Percentiles rank a stretch among this genome's conserved stretches.
Conservation (phyloP, 2,113 vertebrate species). For the Ophiodon elongatus region DNA sequence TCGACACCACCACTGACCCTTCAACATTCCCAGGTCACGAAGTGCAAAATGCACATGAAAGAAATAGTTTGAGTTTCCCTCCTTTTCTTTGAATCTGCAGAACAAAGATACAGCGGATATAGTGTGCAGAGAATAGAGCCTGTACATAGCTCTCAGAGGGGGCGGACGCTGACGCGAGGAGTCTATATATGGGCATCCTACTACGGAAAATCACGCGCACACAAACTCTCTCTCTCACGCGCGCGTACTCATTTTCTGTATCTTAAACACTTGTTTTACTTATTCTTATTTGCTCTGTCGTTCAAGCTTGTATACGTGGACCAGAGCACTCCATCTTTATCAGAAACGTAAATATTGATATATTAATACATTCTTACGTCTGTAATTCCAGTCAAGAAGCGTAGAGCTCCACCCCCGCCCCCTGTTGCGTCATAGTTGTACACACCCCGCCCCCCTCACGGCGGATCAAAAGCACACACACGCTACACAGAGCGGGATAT, state of each 20-base stretch:
- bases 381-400: slow-evolving; percentile 38
- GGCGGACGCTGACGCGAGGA: neutral
- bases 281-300: neutral
- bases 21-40: neutral
- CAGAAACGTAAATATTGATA: neutral
- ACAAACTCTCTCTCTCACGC: neutral
- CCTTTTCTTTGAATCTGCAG: slow-evolving; percentile 37
- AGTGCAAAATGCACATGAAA: slow-evolving; percentile 37
- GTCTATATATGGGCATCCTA: slow-evolving; percentile 55
- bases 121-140: neutral
- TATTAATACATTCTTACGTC: neutral
- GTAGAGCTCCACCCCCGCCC: slow-evolving; percentile 20
- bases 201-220: slow-evolving; percentile 12
- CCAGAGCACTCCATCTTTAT: fast-evolving
- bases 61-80: slow-evolving; percentile 12
- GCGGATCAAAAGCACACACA: slow-evolving; percentile 8
- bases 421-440: slow-evolving; percentile 20
- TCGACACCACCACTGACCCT: slow-evolving; percentile 4
- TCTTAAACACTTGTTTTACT: neutral
- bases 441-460: slow-evolving; percentile 27
- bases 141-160: slow-evolving; percentile 21
- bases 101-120: slow-evolving; percentile 47
- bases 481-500: slow-evolving; percentile 16
- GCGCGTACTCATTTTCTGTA: neutral
- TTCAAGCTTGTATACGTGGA: neutral